Base-by-base conservation (phyloP, 2,888 invertebrate genomes). In the Drosophila aldrichi region DNA sequence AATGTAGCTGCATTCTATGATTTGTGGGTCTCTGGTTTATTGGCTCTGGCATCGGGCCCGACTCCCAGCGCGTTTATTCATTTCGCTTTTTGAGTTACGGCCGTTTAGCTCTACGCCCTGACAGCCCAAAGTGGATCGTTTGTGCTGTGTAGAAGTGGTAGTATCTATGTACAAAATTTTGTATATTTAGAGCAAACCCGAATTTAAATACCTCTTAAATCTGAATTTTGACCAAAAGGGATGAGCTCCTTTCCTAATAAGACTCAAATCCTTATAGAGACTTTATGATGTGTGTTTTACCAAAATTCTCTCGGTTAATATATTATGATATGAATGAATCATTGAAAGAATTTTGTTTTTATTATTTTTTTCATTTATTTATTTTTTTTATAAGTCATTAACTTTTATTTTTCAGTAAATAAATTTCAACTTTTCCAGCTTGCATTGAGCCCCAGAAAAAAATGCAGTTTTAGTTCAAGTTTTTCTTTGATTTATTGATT, bases 401-500 rank as follows among this genome's bases (percentile, higher is more conserved):
- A 38, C 0, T 14, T 2, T 38, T 20, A 12, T 12, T 43, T 43
- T 20, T 6, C 14, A 5, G 8, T 3, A 43, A 12, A 20, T 12
- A 18, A 12, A 20, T 7, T 0, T 0, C 7, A 7, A 7, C 2
- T 43, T 22, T 22, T 6, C 22, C 20, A 22, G 6, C 20, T 43
- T 43, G 12, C 14, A 7, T 7, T 7, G 14, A 20, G 7, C 14
- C 43, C 55, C 41, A 38, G 10, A 10, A 10, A 34, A 34, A 29
- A 56, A 34, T 10, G 2, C 20, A 9, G 6, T 22, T 43, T 43
- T 16, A 0, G 0, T 55, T 43, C 5, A 38, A 70, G 55, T 57
- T 82, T 82, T 88, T 68, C 79, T 85, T 84, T 85, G 81, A 81
- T 84, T 88, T 85, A 88, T 84, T 82, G 80, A 87, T 84, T 80